Percentiles rank a stretch among this genome's conserved stretches.
Conservation (phyloP, 2,797 vertebrate species). For the Oophaga sylvatica region DNA sequence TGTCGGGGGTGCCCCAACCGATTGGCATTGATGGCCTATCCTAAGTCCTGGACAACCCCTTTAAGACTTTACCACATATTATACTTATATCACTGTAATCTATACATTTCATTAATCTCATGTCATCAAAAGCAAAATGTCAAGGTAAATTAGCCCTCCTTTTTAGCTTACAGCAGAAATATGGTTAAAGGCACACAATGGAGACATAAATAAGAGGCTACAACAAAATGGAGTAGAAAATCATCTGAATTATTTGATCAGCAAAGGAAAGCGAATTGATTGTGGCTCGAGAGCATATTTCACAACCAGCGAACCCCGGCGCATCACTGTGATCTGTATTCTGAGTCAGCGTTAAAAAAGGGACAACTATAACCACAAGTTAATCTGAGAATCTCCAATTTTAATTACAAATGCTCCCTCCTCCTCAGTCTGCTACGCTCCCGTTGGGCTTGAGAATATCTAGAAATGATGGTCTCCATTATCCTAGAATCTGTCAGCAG, state of each 20-base stretch:
- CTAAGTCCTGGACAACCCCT: background rate
- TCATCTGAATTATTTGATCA: background rate
- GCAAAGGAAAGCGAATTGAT: background rate
- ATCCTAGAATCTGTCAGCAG: slow-evolving; percentile 56
- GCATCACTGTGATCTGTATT: slow-evolving; percentile 19
- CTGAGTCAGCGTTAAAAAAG: slow-evolving; percentile 45
- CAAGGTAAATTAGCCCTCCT: background rate
- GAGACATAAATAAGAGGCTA: background rate
- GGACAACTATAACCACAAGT: slow-evolving; percentile 51
- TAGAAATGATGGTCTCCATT: slow-evolving; percentile 65
- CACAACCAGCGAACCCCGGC: background rate
- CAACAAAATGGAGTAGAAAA: background rate
- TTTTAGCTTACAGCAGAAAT: background rate
- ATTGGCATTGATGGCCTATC: too few relatives aligned
- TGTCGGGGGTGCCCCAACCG: too few relatives aligned
- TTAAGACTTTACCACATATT: background rate
- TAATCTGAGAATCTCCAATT: slow-evolving; percentile 54
- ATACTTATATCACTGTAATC: too few relatives aligned
- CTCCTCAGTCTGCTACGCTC: slow-evolving; percentile 57
- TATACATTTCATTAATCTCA: background rate
- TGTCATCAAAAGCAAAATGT: background rate
- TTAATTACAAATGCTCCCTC: slow-evolving; percentile 62
- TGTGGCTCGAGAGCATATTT: slow-evolving; percentile 3
- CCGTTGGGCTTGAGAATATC: slow-evolving; percentile 60
- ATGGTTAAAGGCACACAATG: background rate